Percentiles rank a stretch among this genome's conserved stretches.
Conservation (phyloP, 1,140 invertebrate species). For the Zaprionus inermis region DNA sequence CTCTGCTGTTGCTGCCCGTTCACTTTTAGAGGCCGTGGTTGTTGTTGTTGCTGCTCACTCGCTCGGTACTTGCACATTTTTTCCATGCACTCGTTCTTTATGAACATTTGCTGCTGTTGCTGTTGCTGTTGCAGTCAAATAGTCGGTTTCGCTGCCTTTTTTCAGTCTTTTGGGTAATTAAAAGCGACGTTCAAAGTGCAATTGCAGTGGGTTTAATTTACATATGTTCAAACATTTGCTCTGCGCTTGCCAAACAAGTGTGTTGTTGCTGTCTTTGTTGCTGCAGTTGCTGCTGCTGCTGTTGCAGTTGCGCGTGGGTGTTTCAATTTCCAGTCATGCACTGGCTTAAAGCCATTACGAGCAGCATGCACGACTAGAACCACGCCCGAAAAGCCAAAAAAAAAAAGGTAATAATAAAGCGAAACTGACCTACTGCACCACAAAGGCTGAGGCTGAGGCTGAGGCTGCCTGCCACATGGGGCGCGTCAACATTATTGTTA, state of each 20-base stretch:
- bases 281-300: slow-evolving; percentile 29
- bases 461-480: slow-evolving; percentile 15
- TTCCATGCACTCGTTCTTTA: slow-evolving; percentile 60
- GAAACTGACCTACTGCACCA: slow-evolving; percentile 67
- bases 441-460: background rate
- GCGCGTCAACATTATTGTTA: slow-evolving; percentile 25
- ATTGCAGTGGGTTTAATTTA: slow-evolving; percentile 72
- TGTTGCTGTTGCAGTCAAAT: slow-evolving; percentile 12
- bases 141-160: slow-evolving; percentile 8
- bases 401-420: too few species aligned
- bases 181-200: slow-evolving; percentile 78
- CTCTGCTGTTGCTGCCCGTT: slow-evolving; percentile 41
- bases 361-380: slow-evolving; percentile 22
- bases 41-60: slow-evolving; percentile 26
- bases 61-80: slow-evolving; percentile 35
- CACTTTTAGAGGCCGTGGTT: slow-evolving; percentile 66
- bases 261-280: slow-evolving; percentile 28
- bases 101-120: slow-evolving; percentile 21
- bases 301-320: slow-evolving; percentile 57
- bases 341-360: slow-evolving; percentile 62
- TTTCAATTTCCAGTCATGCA: slow-evolving; percentile 73
- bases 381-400: slow-evolving; percentile 30
- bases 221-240: slow-evolving; percentile 68
- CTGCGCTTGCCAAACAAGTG: slow-evolving; percentile 56
- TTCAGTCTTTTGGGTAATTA: slow-evolving; percentile 69